phyloP scores from a whole-genome alignment of 2,888 invertebrate species.

The Hypomecis punctinalis region DNA sequence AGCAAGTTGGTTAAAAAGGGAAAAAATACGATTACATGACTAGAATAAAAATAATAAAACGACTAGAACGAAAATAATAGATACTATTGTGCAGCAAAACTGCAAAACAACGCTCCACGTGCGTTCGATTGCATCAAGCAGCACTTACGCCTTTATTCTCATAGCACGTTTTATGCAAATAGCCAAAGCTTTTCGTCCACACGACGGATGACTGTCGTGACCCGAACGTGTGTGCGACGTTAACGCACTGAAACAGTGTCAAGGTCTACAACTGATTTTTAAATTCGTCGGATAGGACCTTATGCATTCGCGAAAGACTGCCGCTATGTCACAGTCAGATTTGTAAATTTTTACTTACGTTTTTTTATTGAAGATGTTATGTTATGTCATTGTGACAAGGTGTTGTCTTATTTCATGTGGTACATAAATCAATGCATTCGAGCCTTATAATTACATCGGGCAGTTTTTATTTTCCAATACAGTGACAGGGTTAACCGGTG shows the following conservation, averaged over 20 bases:
- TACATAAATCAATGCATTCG: constrained; percentile 40
- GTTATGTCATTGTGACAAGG: constrained; percentile 32
- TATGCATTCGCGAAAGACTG: constrained; percentile 35
- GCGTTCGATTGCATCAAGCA: background rate
- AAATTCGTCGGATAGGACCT: constrained; percentile 56
- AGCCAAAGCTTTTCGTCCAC: constrained; percentile 41
- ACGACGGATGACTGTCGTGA: constrained; percentile 35
- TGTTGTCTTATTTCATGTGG: constrained; percentile 29
- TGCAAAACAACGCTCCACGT: too few relatives aligned
- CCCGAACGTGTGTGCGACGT: constrained; percentile 53
- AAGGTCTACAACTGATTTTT: constrained; percentile 78
- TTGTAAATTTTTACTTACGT: too few relatives aligned
- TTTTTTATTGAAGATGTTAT: background rate
- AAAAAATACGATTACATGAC: too few relatives aligned
- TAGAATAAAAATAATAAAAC: too few relatives aligned
- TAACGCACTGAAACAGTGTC: constrained; percentile 71
- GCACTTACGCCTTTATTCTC: constrained; percentile 22
- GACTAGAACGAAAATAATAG: too few relatives aligned
- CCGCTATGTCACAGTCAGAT: constrained; percentile 28
- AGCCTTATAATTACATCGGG: constrained; percentile 38
- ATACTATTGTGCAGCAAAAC: too few relatives aligned
- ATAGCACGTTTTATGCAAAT: constrained; percentile 39
- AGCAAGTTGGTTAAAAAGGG: too few relatives aligned
- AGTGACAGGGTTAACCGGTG: constrained; percentile 40
- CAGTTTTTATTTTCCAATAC: constrained; percentile 38